These are phyloP conservation scores for Lordiphosa andalusiaca DNA, from an alignment of 2,888 invertebrate genomes.

Conservation along the genomic window DNA sequence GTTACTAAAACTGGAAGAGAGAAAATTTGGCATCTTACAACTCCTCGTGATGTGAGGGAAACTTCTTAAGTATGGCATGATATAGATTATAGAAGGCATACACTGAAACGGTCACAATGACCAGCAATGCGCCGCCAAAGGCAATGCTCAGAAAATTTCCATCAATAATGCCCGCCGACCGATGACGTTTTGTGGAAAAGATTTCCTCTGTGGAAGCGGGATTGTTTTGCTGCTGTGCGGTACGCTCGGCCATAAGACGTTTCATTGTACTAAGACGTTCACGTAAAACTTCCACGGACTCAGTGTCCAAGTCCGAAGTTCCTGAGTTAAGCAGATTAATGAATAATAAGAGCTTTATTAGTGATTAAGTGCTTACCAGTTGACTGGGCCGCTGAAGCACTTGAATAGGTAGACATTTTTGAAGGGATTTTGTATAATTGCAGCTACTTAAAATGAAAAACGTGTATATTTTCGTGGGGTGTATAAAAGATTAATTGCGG, in stretches of 20 bases:
- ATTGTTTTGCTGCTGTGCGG: slow-evolving; percentile 80
- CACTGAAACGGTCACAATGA: slow-evolving; percentile 89
- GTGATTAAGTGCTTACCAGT: slow-evolving; percentile 21
- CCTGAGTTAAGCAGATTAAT: slow-evolving; percentile 44
- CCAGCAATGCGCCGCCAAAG: slow-evolving; percentile 88
- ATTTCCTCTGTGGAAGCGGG: slow-evolving; percentile 79
- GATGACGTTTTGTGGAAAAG: slow-evolving; percentile 77
- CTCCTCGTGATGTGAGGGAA: slow-evolving; percentile 90
- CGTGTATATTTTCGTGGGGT: slow-evolving; percentile 16
- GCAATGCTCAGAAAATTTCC: slow-evolving; percentile 89
- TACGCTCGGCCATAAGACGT: slow-evolving; percentile 88
- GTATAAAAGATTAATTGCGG: slow-evolving; percentile 7
- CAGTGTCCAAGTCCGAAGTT: slow-evolving; percentile 80
- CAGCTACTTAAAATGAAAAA: slow-evolving; percentile 15
- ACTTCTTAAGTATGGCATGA: slow-evolving; percentile 90
- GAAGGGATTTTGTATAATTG: slow-evolving; percentile 7
- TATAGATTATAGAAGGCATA: slow-evolving; percentile 93
- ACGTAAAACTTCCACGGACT: slow-evolving; percentile 90
- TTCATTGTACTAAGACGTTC: slow-evolving; percentile 90
- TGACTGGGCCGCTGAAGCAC: slow-evolving; percentile 30
- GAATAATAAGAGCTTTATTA: no score
- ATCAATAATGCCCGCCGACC: slow-evolving; percentile 86
- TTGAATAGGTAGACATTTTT: slow-evolving; percentile 33
- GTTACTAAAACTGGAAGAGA: slow-evolving; percentile 3
- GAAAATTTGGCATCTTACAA: slow-evolving; percentile 81